A percentile compares a stretch with the other conserved stretches of the same genome.
Evolutionary conservation across 2,888 invertebrate genomes (phyloP).

Genomic region (Drosophila quinaria): DNA sequence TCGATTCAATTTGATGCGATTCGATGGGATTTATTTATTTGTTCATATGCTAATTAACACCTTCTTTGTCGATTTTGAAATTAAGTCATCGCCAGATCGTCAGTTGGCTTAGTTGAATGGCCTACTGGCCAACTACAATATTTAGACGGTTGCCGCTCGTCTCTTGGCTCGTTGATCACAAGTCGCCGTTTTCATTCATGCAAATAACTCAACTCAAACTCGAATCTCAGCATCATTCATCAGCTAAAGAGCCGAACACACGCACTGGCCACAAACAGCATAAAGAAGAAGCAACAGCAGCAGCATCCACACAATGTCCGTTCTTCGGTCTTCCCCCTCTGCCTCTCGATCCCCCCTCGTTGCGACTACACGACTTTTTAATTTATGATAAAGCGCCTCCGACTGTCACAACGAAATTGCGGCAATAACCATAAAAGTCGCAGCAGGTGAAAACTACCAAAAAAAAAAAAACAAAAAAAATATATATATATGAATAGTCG

Average conservation of each 20-base stretch:
- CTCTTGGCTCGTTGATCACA: slow-evolving; percentile 61
- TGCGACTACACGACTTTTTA: slow-evolving; percentile 75
- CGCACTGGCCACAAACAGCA: slow-evolving; percentile 38
- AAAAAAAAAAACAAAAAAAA: slow-evolving; percentile 40
- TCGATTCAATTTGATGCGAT: slow-evolving; percentile 5
- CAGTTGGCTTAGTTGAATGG: slow-evolving; percentile 31
- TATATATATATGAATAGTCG: slow-evolving; percentile 29
- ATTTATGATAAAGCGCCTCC: slow-evolving; percentile 82
- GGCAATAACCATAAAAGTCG: slow-evolving; percentile 82
- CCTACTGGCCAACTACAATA: slow-evolving; percentile 1
- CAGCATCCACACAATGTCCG: slow-evolving; percentile 22
- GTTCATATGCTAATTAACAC: slow-evolving; percentile 79
- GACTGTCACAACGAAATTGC: slow-evolving; percentile 82
- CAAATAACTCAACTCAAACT: slow-evolving; percentile 66
- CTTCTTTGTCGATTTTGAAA: slow-evolving; percentile 53
- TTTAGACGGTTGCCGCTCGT: slow-evolving; percentile 9
- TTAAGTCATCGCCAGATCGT: slow-evolving; percentile 71
- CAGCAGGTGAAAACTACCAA: slow-evolving; percentile 81
- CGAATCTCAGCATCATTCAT: slow-evolving; percentile 18
- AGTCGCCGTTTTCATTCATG: slow-evolving; percentile 72
- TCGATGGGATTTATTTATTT: slow-evolving; percentile 41
- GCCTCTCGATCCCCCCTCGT: neutral
- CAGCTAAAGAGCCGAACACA: slow-evolving; percentile 27
- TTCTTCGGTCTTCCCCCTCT: neutral
- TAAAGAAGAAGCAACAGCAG: slow-evolving; percentile 22